Percentiles rank a stretch among this genome's conserved stretches.
Conservation (phyloP, 2,888 invertebrate species). For the Caenorhabditis parvicauda region DNA sequence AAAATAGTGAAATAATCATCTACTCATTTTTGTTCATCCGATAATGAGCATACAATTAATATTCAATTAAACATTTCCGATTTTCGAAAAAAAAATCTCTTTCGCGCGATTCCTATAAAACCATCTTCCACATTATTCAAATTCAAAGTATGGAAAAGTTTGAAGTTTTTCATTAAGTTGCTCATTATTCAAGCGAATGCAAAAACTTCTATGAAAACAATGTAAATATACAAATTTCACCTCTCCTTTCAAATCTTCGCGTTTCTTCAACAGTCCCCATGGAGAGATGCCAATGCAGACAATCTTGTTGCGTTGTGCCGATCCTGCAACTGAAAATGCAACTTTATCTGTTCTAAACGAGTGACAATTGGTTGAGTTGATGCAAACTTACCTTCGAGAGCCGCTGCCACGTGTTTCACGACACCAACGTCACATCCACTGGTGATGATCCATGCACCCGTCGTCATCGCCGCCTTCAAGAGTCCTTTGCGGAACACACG, state of each 20-base stretch:
- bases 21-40: no score
- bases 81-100: no score
- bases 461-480: constrained; percentile 86
- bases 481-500: constrained; percentile 91
- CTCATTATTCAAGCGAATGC: no score
- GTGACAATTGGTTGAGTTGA: no score
- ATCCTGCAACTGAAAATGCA: constrained; percentile 35
- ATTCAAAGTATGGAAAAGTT: no score
- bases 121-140: no score
- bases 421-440: constrained; percentile 73
- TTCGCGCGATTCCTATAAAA: no score
- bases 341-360: no score
- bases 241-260: constrained; percentile 50
- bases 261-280: constrained; percentile 82
- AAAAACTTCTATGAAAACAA: not conserved
- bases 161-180: no score
- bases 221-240: constrained; percentile 4
- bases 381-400: constrained; percentile 53
- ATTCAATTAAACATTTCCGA: no score
- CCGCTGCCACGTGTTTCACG: constrained; percentile 78
- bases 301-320: constrained; percentile 65
- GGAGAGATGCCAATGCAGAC: constrained; percentile 96
- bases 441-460: constrained; percentile 97
- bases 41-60: no score
- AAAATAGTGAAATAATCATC: no score